Percentiles rank a stretch among this genome's conserved stretches.
Evolutionary conservation across 2,797 vertebrate genomes (phyloP).

Genomic region (Tolypeutes matacus): DNA sequence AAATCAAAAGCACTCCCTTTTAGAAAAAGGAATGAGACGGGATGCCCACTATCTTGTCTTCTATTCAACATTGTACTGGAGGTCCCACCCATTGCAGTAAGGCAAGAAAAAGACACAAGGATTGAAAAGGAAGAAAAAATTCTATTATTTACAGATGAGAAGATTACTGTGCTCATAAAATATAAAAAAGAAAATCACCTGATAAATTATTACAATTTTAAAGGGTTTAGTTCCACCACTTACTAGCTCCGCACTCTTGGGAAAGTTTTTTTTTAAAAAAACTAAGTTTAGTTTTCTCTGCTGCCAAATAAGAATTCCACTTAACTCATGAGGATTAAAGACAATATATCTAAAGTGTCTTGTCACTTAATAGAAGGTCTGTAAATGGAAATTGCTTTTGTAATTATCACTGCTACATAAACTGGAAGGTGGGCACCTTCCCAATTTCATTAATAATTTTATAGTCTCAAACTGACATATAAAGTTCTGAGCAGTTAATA

Average conservation of each 20-base stretch:
- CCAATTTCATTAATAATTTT: slow-evolving; percentile 23
- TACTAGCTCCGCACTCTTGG: neutral
- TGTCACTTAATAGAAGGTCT: neutral
- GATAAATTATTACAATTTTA: neutral
- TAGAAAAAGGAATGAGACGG: neutral
- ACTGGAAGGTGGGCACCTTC: neutral
- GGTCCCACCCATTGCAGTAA: neutral
- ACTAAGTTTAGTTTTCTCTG: neutral
- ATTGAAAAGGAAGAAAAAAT: slow-evolving; percentile 13
- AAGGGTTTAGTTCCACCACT: neutral
- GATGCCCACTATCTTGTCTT: neutral
- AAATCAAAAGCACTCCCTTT: slow-evolving; percentile 50
- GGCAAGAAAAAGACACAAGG: neutral
- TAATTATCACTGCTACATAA: slow-evolving; percentile 34
- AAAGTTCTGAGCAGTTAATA: slow-evolving; percentile 48
- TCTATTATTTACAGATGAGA: neutral
- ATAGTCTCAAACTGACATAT: neutral
- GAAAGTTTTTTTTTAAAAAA: neutral
- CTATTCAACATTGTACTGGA: too few species aligned
- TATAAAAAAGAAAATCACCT: too few species aligned
- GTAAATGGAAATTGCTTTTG: slow-evolving; percentile 12
- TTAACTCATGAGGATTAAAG: neutral
- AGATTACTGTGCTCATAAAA: neutral
- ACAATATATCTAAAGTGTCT: neutral
- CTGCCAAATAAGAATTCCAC: slow-evolving; percentile 5